These are phyloP conservation scores for Cryptoblepharus egeriae DNA, from an alignment of 2,797 vertebrate genomes.

Conservation along the genomic window DNA sequence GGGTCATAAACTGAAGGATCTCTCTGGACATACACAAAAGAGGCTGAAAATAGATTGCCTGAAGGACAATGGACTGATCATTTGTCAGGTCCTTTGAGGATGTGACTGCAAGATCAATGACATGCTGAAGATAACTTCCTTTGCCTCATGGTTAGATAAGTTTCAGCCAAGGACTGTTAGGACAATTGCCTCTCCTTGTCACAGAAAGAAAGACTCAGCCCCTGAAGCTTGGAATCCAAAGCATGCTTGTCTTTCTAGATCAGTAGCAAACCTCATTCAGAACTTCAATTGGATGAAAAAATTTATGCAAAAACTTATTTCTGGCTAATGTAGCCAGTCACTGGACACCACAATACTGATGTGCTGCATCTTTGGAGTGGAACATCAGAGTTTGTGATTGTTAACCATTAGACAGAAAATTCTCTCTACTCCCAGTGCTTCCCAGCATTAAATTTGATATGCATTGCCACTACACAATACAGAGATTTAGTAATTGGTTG, in stretches of 20 bases:
- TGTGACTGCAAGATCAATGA: slow-evolving; percentile 5
- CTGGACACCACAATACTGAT: not conserved
- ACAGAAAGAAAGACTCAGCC: not conserved
- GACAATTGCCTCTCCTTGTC: not conserved
- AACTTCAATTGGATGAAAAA: not conserved
- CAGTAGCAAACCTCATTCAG: not conserved
- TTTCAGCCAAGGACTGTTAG: not conserved
- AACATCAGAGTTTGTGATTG: not conserved
- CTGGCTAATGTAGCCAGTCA: not conserved
- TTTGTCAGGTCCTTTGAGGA: not conserved
- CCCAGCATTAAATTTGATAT: slow-evolving; percentile 37
- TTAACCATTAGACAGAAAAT: slow-evolving; percentile 15
- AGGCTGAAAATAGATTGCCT: not conserved
- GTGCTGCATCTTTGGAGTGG: not conserved
- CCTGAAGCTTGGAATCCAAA: not conserved
- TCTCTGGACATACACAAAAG: not conserved
- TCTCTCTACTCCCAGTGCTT: slow-evolving; percentile 17
- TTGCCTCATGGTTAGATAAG: not conserved
- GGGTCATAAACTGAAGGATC: not conserved
- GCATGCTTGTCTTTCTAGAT: not conserved
- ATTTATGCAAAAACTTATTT: accelerated
- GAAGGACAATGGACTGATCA: not conserved
- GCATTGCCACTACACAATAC: slow-evolving; percentile 36
- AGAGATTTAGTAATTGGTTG: slow-evolving; percentile 38
- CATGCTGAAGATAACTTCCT: not conserved